Evolutionary conservation across 2,888 invertebrate genomes (phyloP), one percentile per base, ranked within the genome.

Genomic region (Listrodromus nycthemerus): DNA sequence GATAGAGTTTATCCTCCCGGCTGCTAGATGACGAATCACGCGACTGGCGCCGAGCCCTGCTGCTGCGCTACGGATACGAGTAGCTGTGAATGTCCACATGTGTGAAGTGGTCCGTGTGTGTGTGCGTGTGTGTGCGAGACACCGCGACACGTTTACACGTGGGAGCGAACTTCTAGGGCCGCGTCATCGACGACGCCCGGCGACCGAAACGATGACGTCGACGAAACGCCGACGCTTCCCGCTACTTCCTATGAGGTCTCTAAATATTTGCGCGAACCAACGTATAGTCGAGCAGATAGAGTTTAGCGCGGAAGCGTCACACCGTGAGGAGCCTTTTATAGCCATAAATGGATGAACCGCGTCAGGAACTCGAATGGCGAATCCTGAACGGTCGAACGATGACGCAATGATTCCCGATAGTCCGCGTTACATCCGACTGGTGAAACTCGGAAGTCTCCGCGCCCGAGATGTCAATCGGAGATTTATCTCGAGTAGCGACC

Each of bases 121-220:
- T 27, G 41, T 6, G 55, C 48, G 48, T 21, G 41, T 41, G 48
- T 48, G 67, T 27, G 41, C 13, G 55, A 50, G 66, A 6, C 21
- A 67, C 7, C 30, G 61, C 33, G 55, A 33, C 41, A 45, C 50
- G 50, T 19, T 19, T 7, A 8, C 50, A 80, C 77, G 84, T 84
- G 84, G 84, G 84, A 84, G 78, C 50, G 27, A 33, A 76, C 48
- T 80, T 83, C 83, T 83, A 41, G 61, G 61, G 61, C 86, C 88
- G 85, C 90, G 89, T 90, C 89, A 90, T 86, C 86, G 73, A 80
- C 77, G 73, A 63, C 80, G 63, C 69, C n/a, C 73, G 55, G 58
- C 86, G 70, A 88, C 89, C 85, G 13, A 82, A 88, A 89, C 85
- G 81, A 71, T 89, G 89, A 90, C 90, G 90, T 90, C 80, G 85